Conservation (phyloP, 1,140 invertebrate genomes). For the Mya arenaria region DNA sequence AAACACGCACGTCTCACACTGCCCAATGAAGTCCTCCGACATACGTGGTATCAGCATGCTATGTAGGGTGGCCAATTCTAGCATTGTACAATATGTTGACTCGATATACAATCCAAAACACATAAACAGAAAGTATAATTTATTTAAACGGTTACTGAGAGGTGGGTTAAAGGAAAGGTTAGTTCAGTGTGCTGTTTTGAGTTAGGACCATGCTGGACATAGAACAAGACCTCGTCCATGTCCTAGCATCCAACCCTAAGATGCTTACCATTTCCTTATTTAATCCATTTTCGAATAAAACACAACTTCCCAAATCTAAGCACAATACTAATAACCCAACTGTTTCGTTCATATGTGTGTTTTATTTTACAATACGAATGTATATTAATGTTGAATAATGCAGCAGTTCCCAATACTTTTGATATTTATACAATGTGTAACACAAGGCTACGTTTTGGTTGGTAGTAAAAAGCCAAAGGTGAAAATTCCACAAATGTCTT, state of each 20-base stretch:
- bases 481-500: constrained; percentile 22
- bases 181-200: neutral
- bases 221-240: too few relatives aligned
- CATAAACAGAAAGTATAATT: neutral
- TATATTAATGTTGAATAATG: too few relatives aligned
- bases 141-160: neutral
- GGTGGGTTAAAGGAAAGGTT: neutral
- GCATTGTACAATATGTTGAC: neutral
- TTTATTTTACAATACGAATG: too few relatives aligned
- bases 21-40: neutral
- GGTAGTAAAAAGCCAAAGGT: neutral
- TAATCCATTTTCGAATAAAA: too few relatives aligned
- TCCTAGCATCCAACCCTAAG: too few relatives aligned
- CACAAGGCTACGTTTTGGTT: neutral
- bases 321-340: too few relatives aligned
- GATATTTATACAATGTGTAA: neutral
- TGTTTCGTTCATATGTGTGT: too few relatives aligned
- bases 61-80: constrained; percentile 13
- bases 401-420: too few relatives aligned
- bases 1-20: neutral
- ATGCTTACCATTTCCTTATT: too few relatives aligned
- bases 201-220: neutral
- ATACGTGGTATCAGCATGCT: constrained; percentile 22
- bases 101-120: constrained; percentile 38
- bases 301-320: too few relatives aligned